A percentile compares a stretch with the other conserved stretches of the same genome.
Conservation (phyloP, 2,888 invertebrate genomes). For the Drosophila sordidula region DNA sequence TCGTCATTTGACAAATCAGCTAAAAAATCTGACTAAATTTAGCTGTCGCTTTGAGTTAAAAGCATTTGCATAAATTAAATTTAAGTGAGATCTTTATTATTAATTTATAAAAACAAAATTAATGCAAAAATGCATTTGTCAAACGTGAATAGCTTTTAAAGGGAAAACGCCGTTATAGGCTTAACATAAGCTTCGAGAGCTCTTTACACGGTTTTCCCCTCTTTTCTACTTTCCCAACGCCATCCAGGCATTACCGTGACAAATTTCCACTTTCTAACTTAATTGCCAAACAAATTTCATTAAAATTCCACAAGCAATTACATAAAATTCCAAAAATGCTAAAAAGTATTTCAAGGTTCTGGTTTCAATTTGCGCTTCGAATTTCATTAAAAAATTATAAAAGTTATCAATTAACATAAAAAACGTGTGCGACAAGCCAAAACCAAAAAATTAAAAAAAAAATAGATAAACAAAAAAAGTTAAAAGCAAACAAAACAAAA, state of each 20-base stretch:
- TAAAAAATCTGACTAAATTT: slow-evolving; percentile 32
- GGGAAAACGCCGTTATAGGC: neutral
- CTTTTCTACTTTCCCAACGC: neutral
- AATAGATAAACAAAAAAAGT: slow-evolving; percentile 19
- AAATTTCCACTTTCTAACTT: neutral
- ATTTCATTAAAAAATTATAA: slow-evolving; percentile 54
- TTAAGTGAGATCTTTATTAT: slow-evolving; percentile 38
- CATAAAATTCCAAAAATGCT: slow-evolving; percentile 14
- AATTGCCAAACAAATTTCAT: neutral
- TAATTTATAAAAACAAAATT: slow-evolving; percentile 25
- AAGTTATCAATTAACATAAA: slow-evolving; percentile 66
- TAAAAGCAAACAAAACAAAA: slow-evolving; percentile 18
- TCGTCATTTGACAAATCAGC: slow-evolving; percentile 51
- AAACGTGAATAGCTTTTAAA: slow-evolving; percentile 2
- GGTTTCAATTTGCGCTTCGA: slow-evolving; percentile 26
- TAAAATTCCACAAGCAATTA: slow-evolving; percentile 5
- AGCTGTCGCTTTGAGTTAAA: slow-evolving; percentile 57
- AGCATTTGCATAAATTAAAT: slow-evolving; percentile 66
- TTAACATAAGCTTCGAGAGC: too few relatives aligned
- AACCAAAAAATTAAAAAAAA: slow-evolving; percentile 23
- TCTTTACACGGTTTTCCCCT: too few relatives aligned
- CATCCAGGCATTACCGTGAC: neutral
- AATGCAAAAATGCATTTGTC: slow-evolving; percentile 19
- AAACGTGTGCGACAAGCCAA: slow-evolving; percentile 35
- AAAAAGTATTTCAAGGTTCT: slow-evolving; percentile 49